A percentile compares a stretch with the other conserved stretches of the same genome.
phyloP scores from a whole-genome alignment of 2,797 vertebrate species.

The Pteropus rufus region DNA sequence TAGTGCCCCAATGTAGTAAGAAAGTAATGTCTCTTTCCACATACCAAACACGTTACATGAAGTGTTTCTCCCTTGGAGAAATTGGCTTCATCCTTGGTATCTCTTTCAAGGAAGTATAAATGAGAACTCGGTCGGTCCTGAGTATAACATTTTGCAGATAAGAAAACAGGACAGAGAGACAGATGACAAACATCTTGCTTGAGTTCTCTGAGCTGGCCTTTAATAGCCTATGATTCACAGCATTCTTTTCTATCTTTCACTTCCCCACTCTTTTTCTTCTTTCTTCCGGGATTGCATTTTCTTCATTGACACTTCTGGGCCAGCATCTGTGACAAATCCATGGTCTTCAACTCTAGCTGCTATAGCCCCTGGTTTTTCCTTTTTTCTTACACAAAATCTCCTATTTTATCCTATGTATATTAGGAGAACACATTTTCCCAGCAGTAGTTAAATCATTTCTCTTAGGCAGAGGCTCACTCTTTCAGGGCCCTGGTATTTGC shows the following conservation, averaged over 20 bases:
- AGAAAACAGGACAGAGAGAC: background rate
- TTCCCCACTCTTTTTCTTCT: background rate
- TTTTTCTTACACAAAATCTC: background rate
- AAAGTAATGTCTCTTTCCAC: background rate
- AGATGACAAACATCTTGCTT: background rate
- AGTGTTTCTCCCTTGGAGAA: background rate
- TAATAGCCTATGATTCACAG: background rate
- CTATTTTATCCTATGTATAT: background rate
- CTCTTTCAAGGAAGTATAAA: background rate
- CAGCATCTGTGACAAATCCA: background rate
- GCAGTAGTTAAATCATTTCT: background rate
- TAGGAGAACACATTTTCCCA: background rate
- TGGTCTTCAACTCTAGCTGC: background rate
- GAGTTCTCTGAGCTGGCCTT: background rate
- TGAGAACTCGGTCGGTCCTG: background rate
- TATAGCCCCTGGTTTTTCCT: background rate
- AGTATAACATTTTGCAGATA: background rate
- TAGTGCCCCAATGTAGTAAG: background rate
- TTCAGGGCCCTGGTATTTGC: background rate
- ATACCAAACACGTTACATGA: background rate
- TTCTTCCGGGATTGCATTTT: background rate
- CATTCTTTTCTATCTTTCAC: background rate
- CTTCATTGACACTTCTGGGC: background rate
- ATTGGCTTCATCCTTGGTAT: background rate
- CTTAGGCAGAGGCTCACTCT: background rate